These are phyloP conservation scores for Eupithecia centaureata DNA, from an alignment of 2,888 invertebrate genomes.

Conservation along the genomic window DNA sequence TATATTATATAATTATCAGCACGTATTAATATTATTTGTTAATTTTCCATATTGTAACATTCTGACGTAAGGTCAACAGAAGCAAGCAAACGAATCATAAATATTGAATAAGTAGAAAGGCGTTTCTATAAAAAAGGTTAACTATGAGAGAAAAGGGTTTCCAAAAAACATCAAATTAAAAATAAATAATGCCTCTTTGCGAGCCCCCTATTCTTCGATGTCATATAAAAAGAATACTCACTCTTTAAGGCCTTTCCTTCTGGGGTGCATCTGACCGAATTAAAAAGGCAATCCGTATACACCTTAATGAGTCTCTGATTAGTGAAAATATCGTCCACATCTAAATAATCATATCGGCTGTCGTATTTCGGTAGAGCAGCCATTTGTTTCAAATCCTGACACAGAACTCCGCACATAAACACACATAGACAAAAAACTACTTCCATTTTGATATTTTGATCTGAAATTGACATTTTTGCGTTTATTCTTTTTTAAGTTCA, in stretches of 20 bases:
- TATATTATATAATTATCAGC: no score
- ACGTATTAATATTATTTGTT: no score
- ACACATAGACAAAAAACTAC: conserved; percentile 63
- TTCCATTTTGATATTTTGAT: conserved; percentile 58
- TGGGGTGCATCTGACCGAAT: conserved; percentile 87
- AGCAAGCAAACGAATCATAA: not conserved
- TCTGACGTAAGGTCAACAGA: no score
- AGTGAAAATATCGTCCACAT: conserved; percentile 87
- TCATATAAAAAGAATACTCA: conserved; percentile 74
- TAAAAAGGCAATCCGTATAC: conserved; percentile 88
- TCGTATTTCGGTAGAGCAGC: conserved; percentile 76
- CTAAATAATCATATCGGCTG: conserved; percentile 87
- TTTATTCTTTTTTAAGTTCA: not conserved
- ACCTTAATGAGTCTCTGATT: conserved; percentile 88
- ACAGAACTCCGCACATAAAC: conserved; percentile 58
- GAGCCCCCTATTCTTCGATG: not conserved
- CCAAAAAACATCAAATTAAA: not conserved
- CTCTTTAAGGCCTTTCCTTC: conserved; percentile 89
- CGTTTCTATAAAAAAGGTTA: not conserved
- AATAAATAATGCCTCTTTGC: not conserved
- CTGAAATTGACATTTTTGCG: conserved; percentile 25
- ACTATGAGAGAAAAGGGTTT: not conserved
- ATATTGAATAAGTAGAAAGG: not conserved
- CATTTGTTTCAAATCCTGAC: conserved; percentile 67
- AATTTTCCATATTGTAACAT: no score